A percentile compares a stretch with the other conserved stretches of the same genome.
These are phyloP conservation scores for Glandiceps talaboti DNA, from an alignment of 53 echinoderm and acorn worm genomes.

Conservation along the genomic window DNA sequence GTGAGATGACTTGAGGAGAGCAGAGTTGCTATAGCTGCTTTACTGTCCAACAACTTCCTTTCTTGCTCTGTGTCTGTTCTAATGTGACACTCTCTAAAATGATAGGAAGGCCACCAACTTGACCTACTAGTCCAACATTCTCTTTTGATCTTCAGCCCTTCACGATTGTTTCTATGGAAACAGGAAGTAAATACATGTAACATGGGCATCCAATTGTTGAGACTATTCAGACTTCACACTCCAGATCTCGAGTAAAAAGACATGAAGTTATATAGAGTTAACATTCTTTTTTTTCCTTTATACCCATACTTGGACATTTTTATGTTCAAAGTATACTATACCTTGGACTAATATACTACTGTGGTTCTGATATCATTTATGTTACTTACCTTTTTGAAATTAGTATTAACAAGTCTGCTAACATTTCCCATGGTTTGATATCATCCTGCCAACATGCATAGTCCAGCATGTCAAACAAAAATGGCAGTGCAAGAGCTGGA, in stretches of 20 bases:
- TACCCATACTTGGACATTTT: no score
- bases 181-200: no score
- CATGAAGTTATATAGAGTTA: no score
- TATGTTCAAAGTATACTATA: no score
- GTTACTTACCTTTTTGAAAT: no score
- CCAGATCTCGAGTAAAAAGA: no score
- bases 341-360: no score
- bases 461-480: conserved; percentile 32
- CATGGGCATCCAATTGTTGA: no score
- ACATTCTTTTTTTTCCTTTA: no score
- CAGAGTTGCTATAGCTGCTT: conserved; percentile 13
- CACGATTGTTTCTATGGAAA: no score
- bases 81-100: conserved; percentile 9
- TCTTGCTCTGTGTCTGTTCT: conserved; percentile 7
- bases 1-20: neutral
- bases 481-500: neutral
- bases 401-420: conserved; percentile 12
- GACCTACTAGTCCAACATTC: conserved; percentile 16
- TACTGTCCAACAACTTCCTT: conserved; percentile 10
- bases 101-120: conserved; percentile 30
- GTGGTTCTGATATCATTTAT: no score
- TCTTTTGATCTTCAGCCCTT: neutral
- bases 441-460: conserved; percentile 31
- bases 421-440: conserved; percentile 22
- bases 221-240: no score